A percentile compares a stretch with the other conserved stretches of the same genome.
Conservation (phyloP, 2,888 invertebrate genomes). For the Ptilodon capucinus region DNA sequence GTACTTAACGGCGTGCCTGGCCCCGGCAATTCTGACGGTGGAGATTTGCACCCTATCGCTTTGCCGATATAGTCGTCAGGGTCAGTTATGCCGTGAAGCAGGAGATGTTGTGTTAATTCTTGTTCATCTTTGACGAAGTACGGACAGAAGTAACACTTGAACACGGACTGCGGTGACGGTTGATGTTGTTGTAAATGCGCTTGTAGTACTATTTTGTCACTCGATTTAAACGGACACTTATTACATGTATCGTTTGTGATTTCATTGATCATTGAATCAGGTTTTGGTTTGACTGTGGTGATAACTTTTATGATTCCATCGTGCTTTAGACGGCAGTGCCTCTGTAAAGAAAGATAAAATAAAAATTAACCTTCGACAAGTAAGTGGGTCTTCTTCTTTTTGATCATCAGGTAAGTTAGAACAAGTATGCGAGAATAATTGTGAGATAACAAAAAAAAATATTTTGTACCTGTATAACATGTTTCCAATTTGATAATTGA, state of each 20-base stretch:
- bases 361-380: not conserved
- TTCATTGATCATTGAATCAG: conserved; percentile 53
- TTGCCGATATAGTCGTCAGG: conserved; percentile 81
- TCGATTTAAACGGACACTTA: conserved; percentile 88
- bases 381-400: no score
- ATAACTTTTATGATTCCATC: conserved; percentile 88
- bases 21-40: conserved; percentile 42
- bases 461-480: conserved; percentile 89
- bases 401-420: no score
- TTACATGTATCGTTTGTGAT: conserved; percentile 78
- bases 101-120: conserved; percentile 86
- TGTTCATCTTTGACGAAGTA: conserved; percentile 88
- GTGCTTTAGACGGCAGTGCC: conserved; percentile 91
- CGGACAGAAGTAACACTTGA: conserved; percentile 91
- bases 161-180: conserved; percentile 85
- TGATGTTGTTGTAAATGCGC: conserved; percentile 88
- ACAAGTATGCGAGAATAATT: no score
- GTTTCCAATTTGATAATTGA: conserved; percentile 92
- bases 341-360: conserved; percentile 69
- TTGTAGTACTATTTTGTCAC: conserved; percentile 82
- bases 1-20: conserved; percentile 13
- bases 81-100: conserved; percentile 84
- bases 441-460: not conserved
- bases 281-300: conserved; percentile 76
- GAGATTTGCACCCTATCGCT: conserved; percentile 66